phyloP scores from a whole-genome alignment of 2,113 vertebrate species.

The Puffinus mauretanicus region DNA sequence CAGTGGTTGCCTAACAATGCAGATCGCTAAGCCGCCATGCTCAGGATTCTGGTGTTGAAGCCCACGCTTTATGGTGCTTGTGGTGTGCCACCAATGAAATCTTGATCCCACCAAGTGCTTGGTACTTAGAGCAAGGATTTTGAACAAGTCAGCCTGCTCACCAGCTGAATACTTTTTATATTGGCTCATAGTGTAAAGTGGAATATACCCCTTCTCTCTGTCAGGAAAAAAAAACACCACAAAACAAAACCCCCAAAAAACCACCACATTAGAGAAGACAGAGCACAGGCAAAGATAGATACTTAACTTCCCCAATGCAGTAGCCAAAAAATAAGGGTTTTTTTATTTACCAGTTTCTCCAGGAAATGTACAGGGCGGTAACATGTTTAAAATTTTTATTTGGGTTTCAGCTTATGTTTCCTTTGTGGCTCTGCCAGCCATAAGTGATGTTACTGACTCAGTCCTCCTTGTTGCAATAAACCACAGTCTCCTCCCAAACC shows the following conservation, averaged over 20 bases:
- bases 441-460: neutral
- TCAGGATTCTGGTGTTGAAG: neutral
- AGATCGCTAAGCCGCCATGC: neutral
- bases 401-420: neutral
- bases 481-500: neutral
- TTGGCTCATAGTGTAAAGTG: neutral
- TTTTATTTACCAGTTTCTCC: neutral
- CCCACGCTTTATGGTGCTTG: neutral
- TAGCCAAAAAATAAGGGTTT: neutral
- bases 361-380: neutral
- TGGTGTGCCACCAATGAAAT: neutral
- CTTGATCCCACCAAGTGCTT: neutral
- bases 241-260: neutral
- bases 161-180: neutral
- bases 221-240: neutral
- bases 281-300: neutral
- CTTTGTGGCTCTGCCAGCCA: neutral
- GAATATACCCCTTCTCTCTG: neutral
- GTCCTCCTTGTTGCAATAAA: neutral
- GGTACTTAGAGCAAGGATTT: neutral
- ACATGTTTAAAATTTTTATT: neutral
- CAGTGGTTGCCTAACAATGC: neutral
- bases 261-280: neutral
- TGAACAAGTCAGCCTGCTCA: neutral
- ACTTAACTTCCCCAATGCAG: neutral